phyloP scores from a whole-genome alignment of 2,113 vertebrate genomes.

The Lutjanus erythropterus region DNA sequence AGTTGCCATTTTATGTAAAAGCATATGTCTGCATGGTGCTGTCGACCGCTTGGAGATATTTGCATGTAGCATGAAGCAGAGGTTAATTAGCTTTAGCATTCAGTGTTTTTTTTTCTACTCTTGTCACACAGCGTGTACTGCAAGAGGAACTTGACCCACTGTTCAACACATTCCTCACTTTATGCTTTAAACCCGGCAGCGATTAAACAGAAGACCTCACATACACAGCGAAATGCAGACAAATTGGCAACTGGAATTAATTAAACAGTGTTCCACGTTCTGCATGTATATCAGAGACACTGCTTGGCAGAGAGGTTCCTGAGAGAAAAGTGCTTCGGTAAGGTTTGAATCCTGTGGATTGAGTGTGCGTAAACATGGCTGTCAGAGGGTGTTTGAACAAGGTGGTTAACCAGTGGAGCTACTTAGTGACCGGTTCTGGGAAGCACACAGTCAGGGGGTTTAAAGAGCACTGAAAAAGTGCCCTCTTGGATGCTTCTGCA shows the following conservation, averaged over 20 bases:
- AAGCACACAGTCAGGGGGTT: too few species aligned
- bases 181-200: constrained; percentile 17
- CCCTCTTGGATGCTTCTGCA: too few species aligned
- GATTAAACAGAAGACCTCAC: constrained; percentile 33
- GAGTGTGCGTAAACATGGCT: background rate
- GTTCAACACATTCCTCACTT: constrained; percentile 34
- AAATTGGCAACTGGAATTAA: constrained; percentile 56
- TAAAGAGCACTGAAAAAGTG: too few species aligned
- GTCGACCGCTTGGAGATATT: background rate
- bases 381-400: constrained; percentile 31
- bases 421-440: constrained; percentile 6
- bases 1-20: background rate
- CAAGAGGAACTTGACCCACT: constrained; percentile 24
- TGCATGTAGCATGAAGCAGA: background rate
- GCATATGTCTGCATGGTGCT: background rate
- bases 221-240: constrained; percentile 23
- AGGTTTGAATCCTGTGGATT: constrained; percentile 16
- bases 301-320: constrained; percentile 17
- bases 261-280: constrained; percentile 26
- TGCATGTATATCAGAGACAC: constrained; percentile 19
- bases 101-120: constrained; percentile 14
- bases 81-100: constrained; percentile 6
- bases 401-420: constrained; percentile 6
- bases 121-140: background rate
- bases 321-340: constrained; percentile 1